Evolutionary conservation across 2,888 invertebrate genomes (phyloP), one percentile per base, ranked within the genome.

Genomic region (Melinaea marsaeus): DNA sequence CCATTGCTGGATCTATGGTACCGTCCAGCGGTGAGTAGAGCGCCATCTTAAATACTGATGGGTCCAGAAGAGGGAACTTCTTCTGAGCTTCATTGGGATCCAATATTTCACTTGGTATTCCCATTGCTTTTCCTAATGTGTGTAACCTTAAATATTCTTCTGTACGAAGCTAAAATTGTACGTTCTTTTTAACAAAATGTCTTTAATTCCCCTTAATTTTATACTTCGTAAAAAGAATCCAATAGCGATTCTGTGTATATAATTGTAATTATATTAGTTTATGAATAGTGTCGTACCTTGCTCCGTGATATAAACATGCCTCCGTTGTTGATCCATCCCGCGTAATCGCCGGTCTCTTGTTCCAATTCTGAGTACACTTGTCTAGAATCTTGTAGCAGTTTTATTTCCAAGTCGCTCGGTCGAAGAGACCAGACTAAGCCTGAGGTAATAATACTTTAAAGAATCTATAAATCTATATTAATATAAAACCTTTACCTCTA

Each of bases 261-360:
- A 11, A 42, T 9, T 32, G 3, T 32, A 32, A 32, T 6, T 2
- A 55, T 45, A 4, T 9, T 54, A 42, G 2, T 32, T 13, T 47
- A 51, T 42, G 55, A 45, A 35, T 51, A n/a, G 11, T 13, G 13
- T 4, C 58, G 48, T 74, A 90, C 90, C 79, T 83, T 78, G 70
- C 88, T 89, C 32, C 90, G 78, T 0, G 97, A 97, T 71, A 97
- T 95, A 81, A 97, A 97, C 74, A 98, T 91, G 51, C 97, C 97
- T 2, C 98, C 98, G 85, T 97, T 97, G 80, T 96, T 94, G 72
- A 94, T 95, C 95, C 96, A 98, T 0, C 97, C 97, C 0, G 97
- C 94, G 83, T 95, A 92, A 9, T 95, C 88, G 0, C 95, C 97
- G 0, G 95, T 95, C 83, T 98, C 97, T 58, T 92, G 83, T 80